Conservation (phyloP, 1,140 invertebrate species). For the Teleogryllus occipitalis region DNA sequence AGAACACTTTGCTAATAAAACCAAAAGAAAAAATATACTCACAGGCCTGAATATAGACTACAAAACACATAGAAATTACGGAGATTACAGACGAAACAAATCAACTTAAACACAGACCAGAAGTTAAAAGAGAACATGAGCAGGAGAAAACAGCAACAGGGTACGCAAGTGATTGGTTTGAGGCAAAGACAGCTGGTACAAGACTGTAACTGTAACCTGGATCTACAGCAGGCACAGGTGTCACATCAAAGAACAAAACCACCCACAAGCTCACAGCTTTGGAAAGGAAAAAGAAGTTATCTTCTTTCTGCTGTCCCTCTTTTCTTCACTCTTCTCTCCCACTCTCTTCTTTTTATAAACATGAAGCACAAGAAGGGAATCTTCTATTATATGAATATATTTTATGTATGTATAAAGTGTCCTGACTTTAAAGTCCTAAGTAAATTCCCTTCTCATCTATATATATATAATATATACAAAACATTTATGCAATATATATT, state of each 20-base stretch:
- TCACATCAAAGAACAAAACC: too few species aligned
- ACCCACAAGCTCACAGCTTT: too few species aligned
- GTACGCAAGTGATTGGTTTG: neutral
- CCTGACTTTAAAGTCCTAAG: neutral
- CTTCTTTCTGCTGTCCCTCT: too few species aligned
- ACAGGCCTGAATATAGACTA: neutral
- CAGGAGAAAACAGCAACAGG: neutral
- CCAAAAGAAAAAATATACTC: neutral
- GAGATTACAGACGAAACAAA: neutral
- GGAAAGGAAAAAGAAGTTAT: too few species aligned
- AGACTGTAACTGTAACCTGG: too few species aligned
- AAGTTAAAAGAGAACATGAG: neutral
- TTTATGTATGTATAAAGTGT: neutral
- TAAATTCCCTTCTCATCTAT: conserved; percentile 1
- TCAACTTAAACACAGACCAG: neutral
- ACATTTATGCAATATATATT: neutral
- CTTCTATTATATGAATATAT: conserved; percentile 3
- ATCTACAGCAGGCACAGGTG: too few species aligned
- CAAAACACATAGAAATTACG: neutral
- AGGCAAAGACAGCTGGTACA: neutral
- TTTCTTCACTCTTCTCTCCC: neutral
- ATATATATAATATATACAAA: neutral
- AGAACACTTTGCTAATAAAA: neutral
- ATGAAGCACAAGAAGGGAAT: neutral
- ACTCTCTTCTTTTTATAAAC: neutral